Evolutionary conservation across 92 coral and sea anemone species (phyloP), one percentile per base, ranked within the genome.

Genomic region (Actinernus sp.): DNA sequence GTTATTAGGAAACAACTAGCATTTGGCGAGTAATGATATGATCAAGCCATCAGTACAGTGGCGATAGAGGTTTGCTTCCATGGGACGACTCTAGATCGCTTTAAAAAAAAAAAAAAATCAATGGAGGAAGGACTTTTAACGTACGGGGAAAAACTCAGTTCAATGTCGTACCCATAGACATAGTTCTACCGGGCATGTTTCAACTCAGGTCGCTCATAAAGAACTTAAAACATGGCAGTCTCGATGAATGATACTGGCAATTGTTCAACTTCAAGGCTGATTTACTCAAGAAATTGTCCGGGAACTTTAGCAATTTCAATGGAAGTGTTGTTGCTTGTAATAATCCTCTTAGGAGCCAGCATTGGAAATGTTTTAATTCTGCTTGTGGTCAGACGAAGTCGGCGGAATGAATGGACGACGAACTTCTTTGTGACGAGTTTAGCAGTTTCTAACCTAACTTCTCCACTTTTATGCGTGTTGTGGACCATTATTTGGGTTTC

Each of bases 371-470:
- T 79, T 16, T 33, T 94, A 19, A 87, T 94, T 1, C 60, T 94
- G 32, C 76, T 94, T 23, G 98, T 94, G 0, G 88, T 94, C 6
- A 77, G 88, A 7, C 85, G 89, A 26, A 94, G 95, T 46, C 85
- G 97, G 16, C 79, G 98, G 38, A 94, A 88, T 70, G 97, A 94
- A 80, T 94, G 98, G 98, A 94, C 97, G 0, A 94, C 98, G 26
- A 94, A 94, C 58, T 92, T 91, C 60, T 94, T 94, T 61, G 98
- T 94, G 37, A 53, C 91, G 25, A 88, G 88, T 55, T 58, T 94
- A 23, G 98, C 95, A 1, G 69, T 94, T 14, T 73, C 93, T 22
- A 94, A 94, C 66, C 69, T 94, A 18, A 64, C 84, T 32, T 79
- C 89, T 1, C 98, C 98, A 8, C 64, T 82, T 8, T 58, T 91